phyloP scores from a whole-genome alignment of 1,140 invertebrate species.

The Drosophila subobscura region DNA sequence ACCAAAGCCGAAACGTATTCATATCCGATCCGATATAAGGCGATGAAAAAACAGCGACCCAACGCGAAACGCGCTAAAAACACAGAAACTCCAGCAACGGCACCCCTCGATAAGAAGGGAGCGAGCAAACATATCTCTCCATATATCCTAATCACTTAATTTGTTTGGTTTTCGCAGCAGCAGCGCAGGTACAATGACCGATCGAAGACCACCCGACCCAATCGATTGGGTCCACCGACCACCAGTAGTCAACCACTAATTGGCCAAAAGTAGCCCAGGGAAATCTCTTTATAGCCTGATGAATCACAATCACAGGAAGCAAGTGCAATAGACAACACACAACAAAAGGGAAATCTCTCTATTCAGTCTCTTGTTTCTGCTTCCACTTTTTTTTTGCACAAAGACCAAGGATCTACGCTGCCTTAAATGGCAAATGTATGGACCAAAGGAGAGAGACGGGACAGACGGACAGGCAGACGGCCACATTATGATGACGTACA shows the following conservation, averaged over 20 bases:
- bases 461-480: conserved; percentile 17
- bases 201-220: conserved; percentile 19
- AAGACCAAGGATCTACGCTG: conserved; percentile 72
- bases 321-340: conserved; percentile 34
- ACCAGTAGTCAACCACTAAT: conserved; percentile 66
- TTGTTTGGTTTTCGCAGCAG: conserved; percentile 60
- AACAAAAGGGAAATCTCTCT: conserved; percentile 44
- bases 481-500: conserved; percentile 53
- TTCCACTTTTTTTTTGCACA: conserved; percentile 38
- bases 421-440: conserved; percentile 46
- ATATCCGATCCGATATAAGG: conserved; percentile 38
- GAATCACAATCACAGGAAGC: conserved; percentile 69
- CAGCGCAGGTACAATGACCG: conserved; percentile 34
- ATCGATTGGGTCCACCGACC: conserved; percentile 21
- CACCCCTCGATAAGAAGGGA: conserved; percentile 56
- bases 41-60: too few relatives aligned
- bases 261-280: conserved; percentile 31
- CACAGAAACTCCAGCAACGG: conserved; percentile 5
- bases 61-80: conserved; percentile 61
- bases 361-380: conserved; percentile 26
- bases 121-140: conserved; percentile 45
- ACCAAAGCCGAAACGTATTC: conserved; percentile 18
- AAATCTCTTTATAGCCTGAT: conserved; percentile 74
- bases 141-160: conserved; percentile 73
- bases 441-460: conserved; percentile 4